Conservation (phyloP, 2,113 vertebrate species). For the Pseudolaguvia tuberculata region DNA sequence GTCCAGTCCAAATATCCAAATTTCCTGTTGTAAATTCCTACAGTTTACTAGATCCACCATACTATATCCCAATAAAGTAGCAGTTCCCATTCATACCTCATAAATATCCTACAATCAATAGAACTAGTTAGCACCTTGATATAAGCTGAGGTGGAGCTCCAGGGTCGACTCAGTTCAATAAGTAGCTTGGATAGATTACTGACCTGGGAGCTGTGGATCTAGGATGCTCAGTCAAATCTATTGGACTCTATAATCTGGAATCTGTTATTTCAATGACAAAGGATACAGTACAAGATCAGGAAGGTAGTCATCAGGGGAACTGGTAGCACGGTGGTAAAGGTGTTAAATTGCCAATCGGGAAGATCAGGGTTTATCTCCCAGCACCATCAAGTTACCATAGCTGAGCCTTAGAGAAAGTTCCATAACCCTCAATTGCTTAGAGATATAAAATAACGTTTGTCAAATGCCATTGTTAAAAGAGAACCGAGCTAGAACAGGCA, state of each 20-base stretch:
- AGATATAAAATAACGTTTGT: no score
- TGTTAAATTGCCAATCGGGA: no score
- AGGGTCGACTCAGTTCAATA: no score
- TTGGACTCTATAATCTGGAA: conserved; percentile 11
- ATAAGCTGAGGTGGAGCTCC: conserved; percentile 22
- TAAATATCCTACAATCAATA: conserved; percentile 32
- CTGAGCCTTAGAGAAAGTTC: no score
- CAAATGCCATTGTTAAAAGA: neutral
- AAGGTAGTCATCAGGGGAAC: no score
- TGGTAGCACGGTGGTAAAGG: no score
- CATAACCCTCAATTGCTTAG: no score
- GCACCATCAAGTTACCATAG: no score
- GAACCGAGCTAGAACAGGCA: neutral
- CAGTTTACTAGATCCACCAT: conserved; percentile 26
- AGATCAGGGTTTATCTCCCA: no score
- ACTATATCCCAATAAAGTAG: conserved; percentile 5
- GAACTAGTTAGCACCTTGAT: conserved; percentile 33
- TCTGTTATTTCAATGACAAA: neutral
- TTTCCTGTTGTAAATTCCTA: conserved; percentile 28
- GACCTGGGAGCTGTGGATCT: conserved; percentile 12
- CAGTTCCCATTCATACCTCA: conserved; percentile 36
- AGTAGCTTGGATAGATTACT: conserved; percentile 31
- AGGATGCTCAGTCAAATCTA: neutral
- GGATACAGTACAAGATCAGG: neutral
- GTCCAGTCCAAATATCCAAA: conserved; percentile 39